Conservation (phyloP, 2,888 invertebrate genomes). For the Cryptocephalus primarius region DNA sequence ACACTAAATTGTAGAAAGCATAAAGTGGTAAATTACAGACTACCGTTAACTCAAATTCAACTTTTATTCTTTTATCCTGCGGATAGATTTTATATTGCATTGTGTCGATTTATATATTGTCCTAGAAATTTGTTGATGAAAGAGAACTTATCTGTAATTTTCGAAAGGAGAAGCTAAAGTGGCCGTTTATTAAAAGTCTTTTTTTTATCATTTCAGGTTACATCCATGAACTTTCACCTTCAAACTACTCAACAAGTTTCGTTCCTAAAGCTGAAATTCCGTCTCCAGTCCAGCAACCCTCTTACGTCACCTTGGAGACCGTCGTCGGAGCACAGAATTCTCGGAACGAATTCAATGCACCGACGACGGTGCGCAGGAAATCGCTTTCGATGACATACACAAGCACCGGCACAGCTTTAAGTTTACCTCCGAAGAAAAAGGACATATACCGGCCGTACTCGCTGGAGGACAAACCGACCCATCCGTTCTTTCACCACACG, state of each 20-base stretch:
- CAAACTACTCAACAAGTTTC: constrained; percentile 61
- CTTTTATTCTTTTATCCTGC: too few relatives aligned
- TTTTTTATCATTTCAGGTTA: constrained; percentile 49
- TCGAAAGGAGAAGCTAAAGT: too few relatives aligned
- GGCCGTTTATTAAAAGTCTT: too few relatives aligned
- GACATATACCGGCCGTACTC: constrained; percentile 86
- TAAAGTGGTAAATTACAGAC: too few relatives aligned
- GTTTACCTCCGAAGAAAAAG: constrained; percentile 81
- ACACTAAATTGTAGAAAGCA: too few relatives aligned
- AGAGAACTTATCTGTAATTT: too few relatives aligned
- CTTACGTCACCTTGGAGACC: constrained; percentile 44
- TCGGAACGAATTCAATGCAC: constrained; percentile 30
- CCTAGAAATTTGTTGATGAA: too few relatives aligned
- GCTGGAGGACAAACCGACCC: constrained; percentile 52
- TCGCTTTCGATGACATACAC: constrained; percentile 76
- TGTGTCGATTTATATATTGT: too few relatives aligned
- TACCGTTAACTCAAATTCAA: too few relatives aligned
- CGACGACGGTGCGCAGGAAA: constrained; percentile 44
- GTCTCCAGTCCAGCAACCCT: constrained; percentile 34
- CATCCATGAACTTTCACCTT: constrained; percentile 66
- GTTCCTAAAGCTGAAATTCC: constrained; percentile 54
- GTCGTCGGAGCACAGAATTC: constrained; percentile 39
- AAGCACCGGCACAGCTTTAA: constrained; percentile 71
- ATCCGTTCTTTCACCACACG: constrained; percentile 34
- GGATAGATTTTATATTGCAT: too few relatives aligned